Evolutionary conservation across 2,797 vertebrate species (phyloP), one percentile per base, ranked within the genome.

Genomic region (Iguana delicatissima): DNA sequence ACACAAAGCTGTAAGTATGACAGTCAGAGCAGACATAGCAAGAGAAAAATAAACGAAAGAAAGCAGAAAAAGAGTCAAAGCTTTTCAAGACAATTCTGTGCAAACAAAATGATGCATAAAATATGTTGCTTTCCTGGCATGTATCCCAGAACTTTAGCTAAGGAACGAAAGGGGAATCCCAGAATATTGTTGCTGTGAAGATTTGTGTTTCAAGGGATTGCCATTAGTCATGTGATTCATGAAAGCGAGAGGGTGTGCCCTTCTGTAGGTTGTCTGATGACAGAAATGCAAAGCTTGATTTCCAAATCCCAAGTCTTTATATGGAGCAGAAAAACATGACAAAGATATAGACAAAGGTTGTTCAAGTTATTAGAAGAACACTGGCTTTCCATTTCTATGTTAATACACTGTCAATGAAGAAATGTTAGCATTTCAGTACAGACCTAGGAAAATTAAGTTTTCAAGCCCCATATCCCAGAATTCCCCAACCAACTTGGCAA

Each of bases 41-140:
- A 24, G n/a, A 89, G 52, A 90, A 9, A 29, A 83, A 92, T 79
- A n/a, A 87, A 42, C 42, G 24, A 74, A 59, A 50, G 46, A 90
- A 72, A 14, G 67, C 46, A 91, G 94, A 35, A 73, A 90, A 90
- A 46, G 20, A 79, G 20, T 57, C 38, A 76, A 82, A 14, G 89
- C 85, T 80, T 24, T 87, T 29, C 14, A 76, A 64, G 57, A 52
- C 12, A 91, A 35, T 84, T 82, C 74, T 57, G 50, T 50, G 35
- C n/a, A 84, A 87, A 59, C 20, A 83, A 69, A 77, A 52, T 3
- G 26, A 69, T 76, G 46, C 59, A 67, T 55, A 52, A 55, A 81
- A 42, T 85, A 81, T 92, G 46, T 50, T 84, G 86, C 86, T 93
- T 90, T 93, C 89, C 87, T 93, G 92, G 57, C 73, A 55, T 38